Evolutionary conservation across 2,888 invertebrate genomes (phyloP).

Genomic region (Tanytarsus gracilentus): DNA sequence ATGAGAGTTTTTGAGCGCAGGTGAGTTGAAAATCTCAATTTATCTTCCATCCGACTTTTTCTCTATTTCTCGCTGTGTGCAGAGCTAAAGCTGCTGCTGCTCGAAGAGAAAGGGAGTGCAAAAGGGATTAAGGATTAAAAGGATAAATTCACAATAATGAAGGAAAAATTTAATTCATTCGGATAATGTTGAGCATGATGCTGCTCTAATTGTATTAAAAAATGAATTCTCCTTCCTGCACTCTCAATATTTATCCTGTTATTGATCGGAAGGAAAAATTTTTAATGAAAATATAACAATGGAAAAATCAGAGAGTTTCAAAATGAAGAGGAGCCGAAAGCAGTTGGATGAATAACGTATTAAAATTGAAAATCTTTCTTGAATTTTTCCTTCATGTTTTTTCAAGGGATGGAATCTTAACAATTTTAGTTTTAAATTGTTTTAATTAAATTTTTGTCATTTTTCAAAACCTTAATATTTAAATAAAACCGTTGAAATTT

Average conservation of each 20-base stretch:
- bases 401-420: too few species aligned
- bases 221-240: not conserved
- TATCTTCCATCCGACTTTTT: constrained; percentile 10
- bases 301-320: not conserved
- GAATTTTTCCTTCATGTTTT: not conserved
- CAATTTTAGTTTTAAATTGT: too few species aligned
- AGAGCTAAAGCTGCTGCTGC: too few species aligned
- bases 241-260: constrained; percentile 1
- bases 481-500: too few species aligned
- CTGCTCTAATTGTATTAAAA: constrained; percentile 12
- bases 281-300: not conserved
- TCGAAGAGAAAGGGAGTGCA: not conserved
- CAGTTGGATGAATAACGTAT: constrained; percentile 9
- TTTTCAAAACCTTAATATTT: too few species aligned
- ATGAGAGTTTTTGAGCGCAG: constrained; percentile 2
- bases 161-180: constrained; percentile 8
- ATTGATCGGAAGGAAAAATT: not conserved
- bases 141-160: constrained; percentile 1
- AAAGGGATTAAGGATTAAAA: constrained; percentile 4
- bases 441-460: too few species aligned
- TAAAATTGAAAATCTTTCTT: not conserved
- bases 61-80: not conserved
- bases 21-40: constrained; percentile 10
- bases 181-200: constrained; percentile 10
- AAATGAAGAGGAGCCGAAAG: not conserved